Conservation (phyloP, 2,888 invertebrate species). For the Celastrina argiolus region DNA sequence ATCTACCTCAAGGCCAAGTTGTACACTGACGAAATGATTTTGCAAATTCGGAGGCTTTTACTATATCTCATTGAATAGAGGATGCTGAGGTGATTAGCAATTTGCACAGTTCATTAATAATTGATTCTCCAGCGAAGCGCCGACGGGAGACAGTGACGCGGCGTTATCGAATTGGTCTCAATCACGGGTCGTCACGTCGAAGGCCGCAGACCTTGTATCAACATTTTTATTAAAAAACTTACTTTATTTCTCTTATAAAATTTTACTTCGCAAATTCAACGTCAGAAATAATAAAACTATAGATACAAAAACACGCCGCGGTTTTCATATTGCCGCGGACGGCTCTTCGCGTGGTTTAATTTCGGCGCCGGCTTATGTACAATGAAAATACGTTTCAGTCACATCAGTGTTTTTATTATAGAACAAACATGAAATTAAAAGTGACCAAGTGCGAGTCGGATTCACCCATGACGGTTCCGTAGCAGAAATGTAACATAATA, state of each 20-base stretch:
- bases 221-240: conserved; percentile 13
- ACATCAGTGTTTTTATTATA: not conserved
- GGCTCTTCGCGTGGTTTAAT: not conserved
- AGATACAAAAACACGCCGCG: not conserved
- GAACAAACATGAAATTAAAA: not conserved
- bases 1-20: no score
- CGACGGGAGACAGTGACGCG: not conserved
- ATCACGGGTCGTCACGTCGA: not conserved
- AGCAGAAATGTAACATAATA: no score
- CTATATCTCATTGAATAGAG: no score
- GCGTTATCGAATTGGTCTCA: not conserved
- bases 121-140: not conserved
- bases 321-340: not conserved
- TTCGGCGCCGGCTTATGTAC: not conserved
- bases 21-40: no score
- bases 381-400: not conserved
- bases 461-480: no score
- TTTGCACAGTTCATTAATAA: not conserved
- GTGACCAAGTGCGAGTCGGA: no score
- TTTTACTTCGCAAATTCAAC: not conserved
- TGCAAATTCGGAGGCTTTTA: no score
- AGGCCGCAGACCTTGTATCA: not conserved
- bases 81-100: not conserved
- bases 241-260: not conserved
- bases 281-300: not conserved